These are phyloP conservation scores for Uloborus plumipes DNA, from an alignment of 2,888 invertebrate species.

Conservation along the genomic window DNA sequence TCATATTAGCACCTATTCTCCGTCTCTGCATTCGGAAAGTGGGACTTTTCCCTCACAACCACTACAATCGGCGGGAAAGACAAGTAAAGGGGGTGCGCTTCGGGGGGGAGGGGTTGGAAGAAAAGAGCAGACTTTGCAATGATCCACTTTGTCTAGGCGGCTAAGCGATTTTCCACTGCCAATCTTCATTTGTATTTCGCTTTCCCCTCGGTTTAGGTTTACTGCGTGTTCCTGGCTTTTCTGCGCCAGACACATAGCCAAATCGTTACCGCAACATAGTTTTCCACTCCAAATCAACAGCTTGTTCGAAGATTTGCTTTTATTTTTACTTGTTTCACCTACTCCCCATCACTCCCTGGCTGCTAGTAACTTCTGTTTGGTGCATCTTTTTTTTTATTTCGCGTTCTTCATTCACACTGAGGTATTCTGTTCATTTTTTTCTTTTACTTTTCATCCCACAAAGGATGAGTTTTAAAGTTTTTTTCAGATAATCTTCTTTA, in stretches of 20 bases:
- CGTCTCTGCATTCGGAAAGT: neutral
- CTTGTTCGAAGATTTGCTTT: slow-evolving; percentile 8
- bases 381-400: neutral
- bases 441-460: no score
- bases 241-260: slow-evolving; percentile 19
- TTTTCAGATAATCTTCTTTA: no score
- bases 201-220: slow-evolving; percentile 27
- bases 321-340: neutral
- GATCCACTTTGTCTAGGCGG: slow-evolving; percentile 30
- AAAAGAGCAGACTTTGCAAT: neutral
- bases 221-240: slow-evolving; percentile 11
- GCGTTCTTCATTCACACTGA: neutral
- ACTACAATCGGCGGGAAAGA: slow-evolving; percentile 38
- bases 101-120: neutral
- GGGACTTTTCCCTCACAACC: slow-evolving; percentile 9
- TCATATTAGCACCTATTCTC: slow-evolving; percentile 34
- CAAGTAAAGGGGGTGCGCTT: neutral
- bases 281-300: slow-evolving; percentile 43
- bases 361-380: neutral
- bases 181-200: slow-evolving; percentile 59
- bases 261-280: slow-evolving; percentile 42
- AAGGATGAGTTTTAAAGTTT: no score
- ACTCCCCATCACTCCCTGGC: neutral
- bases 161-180: slow-evolving; percentile 62
- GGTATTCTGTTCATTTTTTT: neutral